phyloP scores from a whole-genome alignment of 2,888 invertebrate genomes.

The Beris morrisii region DNA sequence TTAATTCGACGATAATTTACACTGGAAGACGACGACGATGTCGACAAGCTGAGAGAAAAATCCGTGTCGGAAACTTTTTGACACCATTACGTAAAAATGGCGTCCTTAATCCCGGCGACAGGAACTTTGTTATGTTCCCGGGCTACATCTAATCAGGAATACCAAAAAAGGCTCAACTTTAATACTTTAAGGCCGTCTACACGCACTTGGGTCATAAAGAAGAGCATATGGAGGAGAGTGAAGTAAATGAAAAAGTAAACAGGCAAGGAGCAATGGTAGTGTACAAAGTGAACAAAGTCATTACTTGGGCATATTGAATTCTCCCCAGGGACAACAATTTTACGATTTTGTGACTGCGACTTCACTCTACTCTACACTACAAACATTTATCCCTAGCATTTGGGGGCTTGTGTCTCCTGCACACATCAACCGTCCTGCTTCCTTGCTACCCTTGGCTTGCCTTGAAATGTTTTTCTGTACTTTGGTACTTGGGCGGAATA shows the following conservation, averaged over 20 bases:
- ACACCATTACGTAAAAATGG: conserved; percentile 15
- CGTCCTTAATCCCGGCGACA: conserved; percentile 7
- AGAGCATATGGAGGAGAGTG: conserved; percentile 28
- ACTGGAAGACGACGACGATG: too few relatives aligned
- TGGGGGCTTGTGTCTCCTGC: too few relatives aligned
- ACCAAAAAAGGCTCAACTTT: not conserved
- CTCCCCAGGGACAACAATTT: conserved; percentile 36
- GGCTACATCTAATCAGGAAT: conserved; percentile 1
- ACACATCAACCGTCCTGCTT: too few relatives aligned
- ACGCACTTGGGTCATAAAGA: conserved; percentile 28
- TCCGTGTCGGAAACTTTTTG: not conserved
- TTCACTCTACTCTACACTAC: too few relatives aligned
- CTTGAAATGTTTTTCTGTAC: too few relatives aligned
- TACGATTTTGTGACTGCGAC: conserved; percentile 34
- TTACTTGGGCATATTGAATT: conserved; percentile 38
- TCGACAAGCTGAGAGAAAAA: not conserved
- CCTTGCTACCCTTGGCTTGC: too few relatives aligned
- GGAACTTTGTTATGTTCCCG: not conserved
- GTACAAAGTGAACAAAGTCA: conserved; percentile 38
- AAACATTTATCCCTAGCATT: too few relatives aligned
- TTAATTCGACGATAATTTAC: too few relatives aligned
- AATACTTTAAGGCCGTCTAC: conserved; percentile 23
- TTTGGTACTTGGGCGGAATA: too few relatives aligned
- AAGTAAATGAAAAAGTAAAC: conserved; percentile 35
- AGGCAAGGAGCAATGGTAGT: conserved; percentile 17